Evolutionary conservation across 2,888 invertebrate species (phyloP).

Genomic region (Brachyptera putata): DNA sequence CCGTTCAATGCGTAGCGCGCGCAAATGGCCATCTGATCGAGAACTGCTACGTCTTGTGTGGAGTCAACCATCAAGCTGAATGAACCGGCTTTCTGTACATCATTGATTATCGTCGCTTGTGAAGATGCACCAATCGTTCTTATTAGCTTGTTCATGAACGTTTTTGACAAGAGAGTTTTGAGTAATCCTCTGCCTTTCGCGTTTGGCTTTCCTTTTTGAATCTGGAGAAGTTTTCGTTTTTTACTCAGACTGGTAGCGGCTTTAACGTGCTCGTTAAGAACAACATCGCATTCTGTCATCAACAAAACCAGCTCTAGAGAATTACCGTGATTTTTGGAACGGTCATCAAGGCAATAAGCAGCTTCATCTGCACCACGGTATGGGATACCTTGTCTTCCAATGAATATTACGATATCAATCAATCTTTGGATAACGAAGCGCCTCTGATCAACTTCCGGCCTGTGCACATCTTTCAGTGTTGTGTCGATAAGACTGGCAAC

Average conservation of each 20-base stretch:
- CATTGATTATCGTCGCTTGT: not conserved
- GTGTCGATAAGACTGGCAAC: not conserved
- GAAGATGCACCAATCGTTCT: not conserved
- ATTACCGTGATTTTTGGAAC: constrained; percentile 1
- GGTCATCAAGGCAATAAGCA: not conserved
- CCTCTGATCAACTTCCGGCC: not conserved
- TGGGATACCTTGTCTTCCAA: not conserved
- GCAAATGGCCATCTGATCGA: constrained; percentile 4
- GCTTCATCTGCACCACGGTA: not conserved
- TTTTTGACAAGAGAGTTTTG: not conserved
- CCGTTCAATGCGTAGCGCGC: not conserved
- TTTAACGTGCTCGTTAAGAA: not conserved
- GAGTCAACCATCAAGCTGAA: not conserved
- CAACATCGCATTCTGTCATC: not conserved
- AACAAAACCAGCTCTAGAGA: not conserved
- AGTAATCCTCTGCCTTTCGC: not conserved
- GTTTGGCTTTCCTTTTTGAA: not conserved
- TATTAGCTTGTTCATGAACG: not conserved
- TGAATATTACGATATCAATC: not conserved
- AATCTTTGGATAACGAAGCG: not conserved
- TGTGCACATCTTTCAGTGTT: not conserved
- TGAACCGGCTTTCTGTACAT: not conserved
- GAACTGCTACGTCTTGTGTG: not conserved
- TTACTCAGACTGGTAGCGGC: not conserved
- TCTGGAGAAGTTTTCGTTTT: not conserved